Conservation (phyloP, 2,113 vertebrate genomes). For the Syrrhaptes paradoxus region DNA sequence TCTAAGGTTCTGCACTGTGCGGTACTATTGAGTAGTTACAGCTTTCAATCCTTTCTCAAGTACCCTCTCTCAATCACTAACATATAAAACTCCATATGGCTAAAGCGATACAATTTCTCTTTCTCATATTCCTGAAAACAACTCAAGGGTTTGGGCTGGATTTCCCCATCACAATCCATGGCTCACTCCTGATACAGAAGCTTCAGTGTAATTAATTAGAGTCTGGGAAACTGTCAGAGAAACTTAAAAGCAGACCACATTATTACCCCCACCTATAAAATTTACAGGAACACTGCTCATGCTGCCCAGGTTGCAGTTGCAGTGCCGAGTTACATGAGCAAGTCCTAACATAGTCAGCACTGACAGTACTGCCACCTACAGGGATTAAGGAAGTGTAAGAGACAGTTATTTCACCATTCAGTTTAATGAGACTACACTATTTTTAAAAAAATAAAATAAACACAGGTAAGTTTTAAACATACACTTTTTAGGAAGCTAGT, state of each 20-base stretch:
- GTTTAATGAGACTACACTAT: not conserved
- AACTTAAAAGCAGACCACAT: not conserved
- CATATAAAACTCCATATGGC: not conserved
- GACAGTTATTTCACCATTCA: not conserved
- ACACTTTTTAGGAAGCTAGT: not conserved
- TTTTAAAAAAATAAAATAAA: not conserved
- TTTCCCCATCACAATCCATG: not conserved
- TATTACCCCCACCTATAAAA: not conserved
- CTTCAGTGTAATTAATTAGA: not conserved
- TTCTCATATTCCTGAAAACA: not conserved
- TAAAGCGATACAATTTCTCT: not conserved
- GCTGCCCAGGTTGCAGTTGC: not conserved
- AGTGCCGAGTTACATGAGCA: not conserved
- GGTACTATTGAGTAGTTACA: not conserved
- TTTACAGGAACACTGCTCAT: not conserved
- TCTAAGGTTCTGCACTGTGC: not conserved
- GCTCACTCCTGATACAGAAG: not conserved
- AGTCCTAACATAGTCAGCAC: not conserved
- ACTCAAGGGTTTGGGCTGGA: not conserved
- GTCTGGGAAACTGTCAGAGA: not conserved
- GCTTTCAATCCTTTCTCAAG: not conserved
- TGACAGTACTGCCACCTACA: not conserved
- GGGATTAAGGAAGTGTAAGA: not conserved
- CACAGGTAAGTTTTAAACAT: not conserved
- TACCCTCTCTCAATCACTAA: not conserved